Evolutionary conservation across 2,113 vertebrate genomes (phyloP).

Genomic region (Cyphomyrus discorhynchus): DNA sequence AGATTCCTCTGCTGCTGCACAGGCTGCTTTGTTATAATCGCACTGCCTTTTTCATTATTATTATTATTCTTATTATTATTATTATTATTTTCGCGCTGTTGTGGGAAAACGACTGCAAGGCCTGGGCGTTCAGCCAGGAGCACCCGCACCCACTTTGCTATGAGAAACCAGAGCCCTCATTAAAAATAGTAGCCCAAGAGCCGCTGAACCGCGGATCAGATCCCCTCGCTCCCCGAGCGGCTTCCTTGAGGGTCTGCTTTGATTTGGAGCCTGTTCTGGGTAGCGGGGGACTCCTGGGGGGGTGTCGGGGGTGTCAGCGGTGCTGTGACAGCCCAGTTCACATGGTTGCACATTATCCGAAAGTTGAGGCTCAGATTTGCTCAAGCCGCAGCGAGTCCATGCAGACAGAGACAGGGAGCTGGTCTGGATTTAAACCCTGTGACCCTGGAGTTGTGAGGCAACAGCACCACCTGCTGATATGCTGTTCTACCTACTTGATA

Average conservation of each 20-base stretch:
- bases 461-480: not conserved
- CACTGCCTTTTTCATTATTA: not conserved
- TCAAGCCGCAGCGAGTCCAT: not conserved
- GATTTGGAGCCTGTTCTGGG: not conserved
- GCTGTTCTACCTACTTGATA: no score
- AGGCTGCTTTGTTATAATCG: not conserved
- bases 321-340: not conserved
- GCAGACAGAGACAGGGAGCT: not conserved
- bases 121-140: not conserved
- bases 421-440: not conserved
- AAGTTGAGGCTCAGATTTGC: not conserved
- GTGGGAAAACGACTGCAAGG: not conserved
- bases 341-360: not conserved
- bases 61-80: not conserved
- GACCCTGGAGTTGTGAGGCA: not conserved
- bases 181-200: not conserved
- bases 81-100: not conserved
- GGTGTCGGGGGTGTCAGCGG: not conserved
- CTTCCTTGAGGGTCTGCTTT: not conserved
- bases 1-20: not conserved
- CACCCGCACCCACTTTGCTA: not conserved
- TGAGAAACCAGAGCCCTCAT: constrained; percentile 5
- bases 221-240: not conserved
- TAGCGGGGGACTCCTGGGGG: not conserved
- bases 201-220: not conserved